Base-by-base conservation (phyloP, 2,888 invertebrate species). In the Masnerella sp. region DNA sequence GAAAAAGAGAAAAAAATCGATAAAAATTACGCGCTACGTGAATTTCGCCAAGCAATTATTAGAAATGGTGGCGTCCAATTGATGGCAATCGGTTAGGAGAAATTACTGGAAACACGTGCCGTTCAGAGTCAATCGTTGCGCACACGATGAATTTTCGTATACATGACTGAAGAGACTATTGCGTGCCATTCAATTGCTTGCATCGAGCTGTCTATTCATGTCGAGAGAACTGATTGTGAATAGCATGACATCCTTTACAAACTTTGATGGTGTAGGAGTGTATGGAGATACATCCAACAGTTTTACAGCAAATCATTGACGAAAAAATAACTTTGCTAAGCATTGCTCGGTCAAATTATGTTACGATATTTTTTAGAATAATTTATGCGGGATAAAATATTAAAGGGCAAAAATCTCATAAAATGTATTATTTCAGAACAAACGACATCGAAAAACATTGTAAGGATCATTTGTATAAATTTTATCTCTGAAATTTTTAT, bases 111-210 rank as follows among this genome's bases (percentile, higher is more conserved):
- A 47, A 49, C 52, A 59, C 64, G 47, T 52, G 52, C 49, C 56
- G 56, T 69, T 61, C 45, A 64, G 52, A 74, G 61, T 69, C 62
- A 64, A 49, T 64, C 42, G 47, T 20, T 32, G 52, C 38, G 20
- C 62, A 43, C 38, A 74, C 38, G 61, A 64, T 59, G 59, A 74
- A 74, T 69, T 62, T 64, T 56, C 51, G 68, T 42, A 74, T 64
- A 64, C 34, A 49, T 28, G 30, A 36, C 49, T 68, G 47, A 36
- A 74, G 74, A 64, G 74, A 45, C 74, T 61, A 62, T 69, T 52
- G 68, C 64, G 58, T 68, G 34, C 58, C 68, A 68, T 68, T 69
- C 64, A 73, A 73, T 73, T 73, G 73, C 67, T 68, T 62, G 43
- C 62, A 68, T 67, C 56, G 73, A 62, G 45, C 73, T 56, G 61